A percentile compares a stretch with the other conserved stretches of the same genome.
Evolutionary conservation across 2,888 invertebrate species (phyloP).

Genomic region (Aradus depressus): DNA sequence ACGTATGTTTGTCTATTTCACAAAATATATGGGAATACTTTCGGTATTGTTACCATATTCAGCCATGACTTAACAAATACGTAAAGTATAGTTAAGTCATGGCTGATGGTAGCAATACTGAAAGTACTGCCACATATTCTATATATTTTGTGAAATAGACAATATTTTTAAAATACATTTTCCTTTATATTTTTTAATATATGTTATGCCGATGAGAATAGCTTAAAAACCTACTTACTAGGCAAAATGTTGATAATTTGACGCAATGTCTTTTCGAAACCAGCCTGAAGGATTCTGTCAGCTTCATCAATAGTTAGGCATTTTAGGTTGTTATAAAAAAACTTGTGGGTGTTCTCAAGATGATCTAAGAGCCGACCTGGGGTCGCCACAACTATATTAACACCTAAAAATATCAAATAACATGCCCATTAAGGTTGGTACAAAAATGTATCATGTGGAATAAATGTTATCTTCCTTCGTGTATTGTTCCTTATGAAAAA

Average conservation of each 20-base stretch:
- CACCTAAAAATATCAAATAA: conserved; percentile 35
- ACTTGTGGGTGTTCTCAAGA: conserved; percentile 82
- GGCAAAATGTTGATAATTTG: conserved; percentile 86
- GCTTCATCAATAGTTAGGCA: conserved; percentile 95
- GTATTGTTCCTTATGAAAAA: too few relatives aligned
- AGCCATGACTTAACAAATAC: too few relatives aligned
- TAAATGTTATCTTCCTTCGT: too few relatives aligned
- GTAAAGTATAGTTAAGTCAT: too few relatives aligned
- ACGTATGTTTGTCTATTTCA: too few relatives aligned
- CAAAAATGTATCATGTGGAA: background rate
- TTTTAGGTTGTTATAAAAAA: conserved; percentile 85
- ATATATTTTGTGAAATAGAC: too few relatives aligned
- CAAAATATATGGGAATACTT: too few relatives aligned
- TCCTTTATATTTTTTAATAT: too few relatives aligned
- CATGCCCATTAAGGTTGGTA: background rate
- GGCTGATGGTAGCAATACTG: too few relatives aligned
- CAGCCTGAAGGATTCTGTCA: conserved; percentile 90
- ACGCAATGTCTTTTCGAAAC: conserved; percentile 94
- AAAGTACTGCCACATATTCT: too few relatives aligned
- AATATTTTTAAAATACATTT: too few relatives aligned
- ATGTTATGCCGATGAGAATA: background rate
- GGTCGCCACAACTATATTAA: conserved; percentile 90
- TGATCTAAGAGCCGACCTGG: conserved; percentile 93
- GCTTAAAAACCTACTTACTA: conserved; percentile 49
- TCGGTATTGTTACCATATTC: too few relatives aligned